Base-by-base conservation (phyloP, 2,113 vertebrate genomes). In the Tursiops truncatus region DNA sequence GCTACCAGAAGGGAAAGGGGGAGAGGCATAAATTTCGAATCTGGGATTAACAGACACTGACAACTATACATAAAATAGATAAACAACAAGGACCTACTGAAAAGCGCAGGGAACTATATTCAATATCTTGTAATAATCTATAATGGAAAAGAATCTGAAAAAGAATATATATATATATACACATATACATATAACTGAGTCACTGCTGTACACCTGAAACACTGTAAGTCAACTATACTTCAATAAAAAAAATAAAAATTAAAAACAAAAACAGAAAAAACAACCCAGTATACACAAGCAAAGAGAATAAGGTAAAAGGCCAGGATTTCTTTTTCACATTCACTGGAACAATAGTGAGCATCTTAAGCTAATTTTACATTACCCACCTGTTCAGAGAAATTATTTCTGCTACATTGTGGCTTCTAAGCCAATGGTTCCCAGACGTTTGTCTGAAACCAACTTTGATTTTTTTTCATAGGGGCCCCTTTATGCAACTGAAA, bases 401-500 rank as follows among this genome's bases (percentile, higher is more conserved):
- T 15, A 79, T 25, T 82, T 26, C 31, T 67, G 38, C 26, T 23
- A 63, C 31, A 38, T 0, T 60, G 67, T n/a, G 38, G 17, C 56
- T 91, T 95, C 70, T 65, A 81, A 88, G 36, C 23, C 63, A 91
- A 25, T 68, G 38, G n/a, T 87, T 73, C 90, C 62, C 73, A 94
- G 95, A 84, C 14, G 91, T 26, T 28, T 71, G 7, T 47, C 74
- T 68, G 79, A 95, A 85, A 77, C 17, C 68, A 74, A 44, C 28
- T 62, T 73, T 60, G 25, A 4, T 11, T 76, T 56, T 58, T 58
- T 50, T 70, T 15, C 3, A 4, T 8, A n/a, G 60, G 38, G 31
- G 1, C 5, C 5, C 26, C 83, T 86, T 87, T 13, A 88, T 65
- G 77, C 26, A 26, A 53, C 1, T 70, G 63, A 74, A 83, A 90